Conservation (phyloP, 2,113 vertebrate genomes). For the Zapus hudsonius region DNA sequence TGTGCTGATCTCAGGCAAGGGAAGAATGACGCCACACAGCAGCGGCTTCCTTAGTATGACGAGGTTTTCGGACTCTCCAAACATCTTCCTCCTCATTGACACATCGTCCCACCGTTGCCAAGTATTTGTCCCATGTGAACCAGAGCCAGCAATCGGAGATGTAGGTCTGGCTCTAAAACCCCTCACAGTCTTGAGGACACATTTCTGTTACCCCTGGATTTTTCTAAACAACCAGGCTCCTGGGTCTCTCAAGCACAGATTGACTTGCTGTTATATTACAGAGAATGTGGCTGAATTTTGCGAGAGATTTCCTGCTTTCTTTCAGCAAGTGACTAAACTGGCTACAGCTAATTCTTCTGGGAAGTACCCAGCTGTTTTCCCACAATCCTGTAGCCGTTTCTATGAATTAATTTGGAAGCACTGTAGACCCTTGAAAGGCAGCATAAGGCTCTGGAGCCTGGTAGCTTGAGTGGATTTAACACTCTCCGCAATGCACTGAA, state of each 20-base stretch:
- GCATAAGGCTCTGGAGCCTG: slow-evolving; percentile 47
- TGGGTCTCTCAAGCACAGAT: slow-evolving; percentile 11
- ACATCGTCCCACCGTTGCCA: neutral
- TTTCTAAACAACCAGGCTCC: slow-evolving; percentile 21
- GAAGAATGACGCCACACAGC: neutral
- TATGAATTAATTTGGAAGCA: slow-evolving; percentile 66
- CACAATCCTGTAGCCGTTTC: slow-evolving; percentile 56
- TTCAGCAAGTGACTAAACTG: slow-evolving; percentile 62
- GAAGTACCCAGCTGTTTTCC: slow-evolving; percentile 70
- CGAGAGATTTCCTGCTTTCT: slow-evolving; percentile 56
- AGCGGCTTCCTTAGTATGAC: neutral
- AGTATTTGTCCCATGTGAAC: neutral
- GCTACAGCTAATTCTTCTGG: slow-evolving; percentile 66
- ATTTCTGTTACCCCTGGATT: slow-evolving; percentile 3
- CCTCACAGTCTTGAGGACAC: slow-evolving; percentile 11
- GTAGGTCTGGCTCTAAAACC: neutral
- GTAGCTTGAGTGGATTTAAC: slow-evolving; percentile 67
- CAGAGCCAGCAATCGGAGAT: slow-evolving; percentile 19
- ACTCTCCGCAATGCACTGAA: slow-evolving; percentile 47
- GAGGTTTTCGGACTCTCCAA: neutral
- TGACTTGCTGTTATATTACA: slow-evolving; percentile 9
- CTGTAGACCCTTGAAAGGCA: slow-evolving; percentile 60
- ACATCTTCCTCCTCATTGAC: neutral
- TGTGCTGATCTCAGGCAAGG: neutral
- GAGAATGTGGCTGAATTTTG: slow-evolving; percentile 54